Percentiles rank a stretch among this genome's conserved stretches.
phyloP scores from a whole-genome alignment of 2,113 vertebrate species.

The Murina feae region DNA sequence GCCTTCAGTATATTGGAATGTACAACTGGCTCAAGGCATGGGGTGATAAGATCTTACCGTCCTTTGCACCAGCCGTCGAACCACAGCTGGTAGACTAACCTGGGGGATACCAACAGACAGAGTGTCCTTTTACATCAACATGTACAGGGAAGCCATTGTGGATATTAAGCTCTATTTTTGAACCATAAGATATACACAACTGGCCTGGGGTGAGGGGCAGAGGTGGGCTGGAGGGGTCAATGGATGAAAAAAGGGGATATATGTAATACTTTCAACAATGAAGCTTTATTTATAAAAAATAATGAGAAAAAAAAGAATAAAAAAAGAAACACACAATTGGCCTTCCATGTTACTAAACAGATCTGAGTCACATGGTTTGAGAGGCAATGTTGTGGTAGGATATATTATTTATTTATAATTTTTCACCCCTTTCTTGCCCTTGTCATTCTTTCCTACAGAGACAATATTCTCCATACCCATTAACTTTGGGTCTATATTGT shows the following conservation, averaged over 20 bases:
- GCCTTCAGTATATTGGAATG: constrained; percentile 22
- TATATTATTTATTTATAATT: background rate
- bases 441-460: background rate
- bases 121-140: background rate
- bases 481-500: background rate
- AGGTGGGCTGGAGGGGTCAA: no score
- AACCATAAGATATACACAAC: background rate
- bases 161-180: background rate
- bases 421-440: background rate
- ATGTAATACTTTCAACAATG: no score
- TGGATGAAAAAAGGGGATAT: no score
- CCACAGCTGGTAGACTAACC: background rate
- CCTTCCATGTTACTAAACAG: background rate
- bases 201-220: no score
- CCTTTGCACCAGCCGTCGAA: background rate
- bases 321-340: background rate
- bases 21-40: background rate
- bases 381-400: background rate
- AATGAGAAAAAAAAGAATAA: no score
- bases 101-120: background rate
- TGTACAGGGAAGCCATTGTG: background rate
- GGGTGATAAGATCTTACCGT: background rate
- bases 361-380: background rate
- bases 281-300: no score
- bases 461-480: background rate